Evolutionary conservation across 2,113 vertebrate species (phyloP), one percentile per base, ranked within the genome.

Genomic region (Callithrix jacchus): DNA sequence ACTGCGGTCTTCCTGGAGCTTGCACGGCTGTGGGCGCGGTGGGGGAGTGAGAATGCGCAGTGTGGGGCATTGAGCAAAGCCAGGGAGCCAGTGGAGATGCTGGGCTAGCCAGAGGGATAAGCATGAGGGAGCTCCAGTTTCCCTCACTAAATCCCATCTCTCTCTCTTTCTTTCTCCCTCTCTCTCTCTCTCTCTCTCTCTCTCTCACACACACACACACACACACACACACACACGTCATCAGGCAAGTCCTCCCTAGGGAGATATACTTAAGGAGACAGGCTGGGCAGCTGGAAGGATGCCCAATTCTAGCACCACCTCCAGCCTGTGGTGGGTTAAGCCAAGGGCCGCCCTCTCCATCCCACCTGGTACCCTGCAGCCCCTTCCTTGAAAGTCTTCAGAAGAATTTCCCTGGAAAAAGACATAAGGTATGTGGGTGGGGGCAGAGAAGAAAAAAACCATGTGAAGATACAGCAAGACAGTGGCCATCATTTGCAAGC

Each of bases 361-460:
- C 23, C 68, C 18, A 64, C 66, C n/a, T 42, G 17, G 10, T 7
- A 47, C 1, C 32, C 32, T 8, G 18, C 12, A 93, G 92, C 23
- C 42, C n/a, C 61, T 35, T 45, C 27, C 80, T 70, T 61, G 40
- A 52, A 73, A 8, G 20, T 79, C 18, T 80, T 70, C 54, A 70
- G 25, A 86, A 94, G 68, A 96, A 96, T 79, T 87, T 49, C 47
- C 68, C 93, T 52, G n/a, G 32, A 74, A 86, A 66, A 52, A 64
- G 18, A n/a, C 64, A 45, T 17, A 18, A 25, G 30, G 45, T 7
- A 20, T 37, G 23, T 23, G 14, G 61, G 61, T 64, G 12, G 61
- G 30, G 52, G 16, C 37, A n/a, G 68, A 20, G 42, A 25, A 81
- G 47, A 47, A 70, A 61, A 61, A 45, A 47, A 13, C 17, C 42